phyloP scores from a whole-genome alignment of 2,797 vertebrate species.

The Alosa sapidissima region DNA sequence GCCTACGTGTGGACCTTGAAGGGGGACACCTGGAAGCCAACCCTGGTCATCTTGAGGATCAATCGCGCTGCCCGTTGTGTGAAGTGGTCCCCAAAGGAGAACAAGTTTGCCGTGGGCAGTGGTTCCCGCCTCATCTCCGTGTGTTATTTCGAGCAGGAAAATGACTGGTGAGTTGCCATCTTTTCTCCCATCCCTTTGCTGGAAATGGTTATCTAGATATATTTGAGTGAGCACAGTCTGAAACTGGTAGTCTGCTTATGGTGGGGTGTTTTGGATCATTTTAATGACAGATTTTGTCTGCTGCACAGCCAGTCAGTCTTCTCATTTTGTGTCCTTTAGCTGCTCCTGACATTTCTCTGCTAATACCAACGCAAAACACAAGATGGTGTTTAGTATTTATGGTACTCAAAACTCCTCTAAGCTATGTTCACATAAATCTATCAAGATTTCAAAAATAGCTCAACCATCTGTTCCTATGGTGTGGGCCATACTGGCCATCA shows the following conservation, averaged over 20 bases:
- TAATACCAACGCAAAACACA: background rate
- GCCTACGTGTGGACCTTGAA: constrained; percentile 99
- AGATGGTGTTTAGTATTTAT: background rate
- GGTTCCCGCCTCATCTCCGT: constrained; percentile 96
- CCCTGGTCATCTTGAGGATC: constrained; percentile 95
- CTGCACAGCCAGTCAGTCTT: background rate
- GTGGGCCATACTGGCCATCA: background rate
- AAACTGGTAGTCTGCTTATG: constrained; percentile 32
- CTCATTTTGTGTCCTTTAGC: background rate
- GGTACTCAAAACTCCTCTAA: background rate
- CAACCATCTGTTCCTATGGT: background rate
- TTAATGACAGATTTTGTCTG: constrained; percentile 15
- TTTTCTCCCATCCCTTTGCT: background rate
- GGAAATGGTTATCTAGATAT: background rate
- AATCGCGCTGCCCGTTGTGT: constrained; percentile 96
- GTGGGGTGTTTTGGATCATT: constrained; percentile 14
- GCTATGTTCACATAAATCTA: background rate
- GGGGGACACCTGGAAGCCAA: constrained; percentile 96
- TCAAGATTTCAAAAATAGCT: background rate
- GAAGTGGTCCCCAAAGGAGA: constrained; percentile 97
- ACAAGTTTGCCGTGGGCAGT: constrained; percentile 97
- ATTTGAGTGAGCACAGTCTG: constrained; percentile 6
- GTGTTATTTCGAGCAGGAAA: constrained; percentile 98
- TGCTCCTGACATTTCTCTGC: background rate
- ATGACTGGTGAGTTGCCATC: constrained; percentile 87